Conservation (phyloP, 1,140 invertebrate genomes). For the Lordiphosa clarofinis region DNA sequence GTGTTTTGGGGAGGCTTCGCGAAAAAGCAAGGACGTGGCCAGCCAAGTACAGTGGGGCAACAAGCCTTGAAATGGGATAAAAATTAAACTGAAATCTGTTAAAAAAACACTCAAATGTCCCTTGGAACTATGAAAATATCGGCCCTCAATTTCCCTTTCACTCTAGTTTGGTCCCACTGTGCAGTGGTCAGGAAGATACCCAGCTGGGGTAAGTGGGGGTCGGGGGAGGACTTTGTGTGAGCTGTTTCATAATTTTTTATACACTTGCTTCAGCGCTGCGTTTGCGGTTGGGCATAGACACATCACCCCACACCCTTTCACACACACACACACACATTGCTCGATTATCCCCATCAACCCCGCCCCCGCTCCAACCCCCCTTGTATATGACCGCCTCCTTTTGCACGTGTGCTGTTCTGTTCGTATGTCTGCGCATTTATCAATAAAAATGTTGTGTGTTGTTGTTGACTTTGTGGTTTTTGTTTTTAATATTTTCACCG, state of each 20-base stretch:
- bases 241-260: conserved; percentile 76
- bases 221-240: conserved; percentile 11
- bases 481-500: conserved; percentile 77
- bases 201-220: not conserved
- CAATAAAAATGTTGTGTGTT: conserved; percentile 63
- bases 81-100: no score
- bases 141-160: not conserved
- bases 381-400: conserved; percentile 1
- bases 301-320: conserved; percentile 36
- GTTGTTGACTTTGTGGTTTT: conserved; percentile 69
- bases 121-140: no score
- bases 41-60: conserved; percentile 17
- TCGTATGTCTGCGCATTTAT: conserved; percentile 64
- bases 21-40: conserved; percentile 50
- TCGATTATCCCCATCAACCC: conserved; percentile 22
- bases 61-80: no score
- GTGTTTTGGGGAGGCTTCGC: conserved; percentile 11
- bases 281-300: conserved; percentile 64
- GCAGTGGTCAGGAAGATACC: conserved; percentile 5
- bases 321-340: conserved; percentile 8
- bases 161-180: conserved; percentile 4
- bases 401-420: conserved; percentile 19
- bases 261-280: conserved; percentile 67
- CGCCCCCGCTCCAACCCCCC: not conserved
- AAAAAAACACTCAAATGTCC: no score